Evolutionary conservation across 35 echinoderm and acorn worm genomes (phyloP).

Genomic region (Apostichopus parvimensis): DNA sequence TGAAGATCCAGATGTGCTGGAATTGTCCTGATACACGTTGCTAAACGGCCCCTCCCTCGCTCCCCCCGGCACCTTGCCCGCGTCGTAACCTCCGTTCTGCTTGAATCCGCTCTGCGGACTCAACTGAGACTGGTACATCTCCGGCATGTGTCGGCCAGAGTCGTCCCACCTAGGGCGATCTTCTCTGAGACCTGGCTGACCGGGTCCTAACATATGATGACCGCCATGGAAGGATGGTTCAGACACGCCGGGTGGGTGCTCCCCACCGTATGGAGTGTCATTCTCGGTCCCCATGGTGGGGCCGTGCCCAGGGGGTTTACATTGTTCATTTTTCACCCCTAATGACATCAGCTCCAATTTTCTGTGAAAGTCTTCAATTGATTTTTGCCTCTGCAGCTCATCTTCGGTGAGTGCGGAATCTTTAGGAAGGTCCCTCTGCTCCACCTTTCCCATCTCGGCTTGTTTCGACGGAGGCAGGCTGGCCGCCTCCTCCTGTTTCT

Average conservation of each 20-base stretch:
- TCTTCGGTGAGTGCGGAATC: not conserved
- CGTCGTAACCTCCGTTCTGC: not conserved
- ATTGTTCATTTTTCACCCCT: not conserved
- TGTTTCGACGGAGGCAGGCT: not conserved
- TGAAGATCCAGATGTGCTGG: constrained; percentile 4
- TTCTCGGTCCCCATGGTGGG: not conserved
- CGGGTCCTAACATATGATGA: not conserved
- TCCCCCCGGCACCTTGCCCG: not conserved
- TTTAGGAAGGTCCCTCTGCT: not conserved
- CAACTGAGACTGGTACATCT: not conserved
- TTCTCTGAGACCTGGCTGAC: not conserved
- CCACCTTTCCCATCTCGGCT: not conserved
- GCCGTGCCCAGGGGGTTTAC: not conserved
- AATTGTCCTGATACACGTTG: not conserved
- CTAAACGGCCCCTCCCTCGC: not conserved
- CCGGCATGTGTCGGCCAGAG: not conserved
- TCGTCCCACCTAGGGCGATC: not conserved
- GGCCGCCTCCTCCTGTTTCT: not conserved
- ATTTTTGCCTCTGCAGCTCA: not conserved
- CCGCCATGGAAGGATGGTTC: not conserved
- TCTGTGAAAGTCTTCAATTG: not conserved
- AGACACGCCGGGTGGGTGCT: too few relatives aligned
- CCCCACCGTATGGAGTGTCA: not conserved
- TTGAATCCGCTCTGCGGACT: not conserved
- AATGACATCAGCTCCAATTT: not conserved